A percentile compares a stretch with the other conserved stretches of the same genome.
phyloP scores from a whole-genome alignment of 2,888 invertebrate genomes.

The Drosophila borealis region DNA sequence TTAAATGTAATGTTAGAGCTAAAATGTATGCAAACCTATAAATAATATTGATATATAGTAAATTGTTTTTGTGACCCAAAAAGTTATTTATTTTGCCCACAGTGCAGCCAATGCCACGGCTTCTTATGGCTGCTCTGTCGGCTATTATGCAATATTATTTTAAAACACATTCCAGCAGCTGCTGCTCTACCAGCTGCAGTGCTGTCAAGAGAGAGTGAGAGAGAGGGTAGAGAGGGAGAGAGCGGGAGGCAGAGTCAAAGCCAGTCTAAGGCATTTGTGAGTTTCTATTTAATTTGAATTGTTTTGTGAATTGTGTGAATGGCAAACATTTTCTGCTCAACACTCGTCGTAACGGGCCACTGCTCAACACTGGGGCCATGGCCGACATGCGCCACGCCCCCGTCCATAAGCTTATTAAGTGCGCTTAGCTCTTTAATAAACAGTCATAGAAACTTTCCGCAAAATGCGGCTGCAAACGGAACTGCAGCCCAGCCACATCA shows the following conservation, averaged over 20 bases:
- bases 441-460: constrained; percentile 72
- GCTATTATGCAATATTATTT: constrained; percentile 77
- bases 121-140: constrained; percentile 24
- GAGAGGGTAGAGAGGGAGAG: not conserved
- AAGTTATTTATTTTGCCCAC: not conserved
- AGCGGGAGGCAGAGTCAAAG: constrained; percentile 12
- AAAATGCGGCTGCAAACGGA: constrained; percentile 48
- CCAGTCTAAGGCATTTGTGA: constrained; percentile 48
- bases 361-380: constrained; percentile 27
- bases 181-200: constrained; percentile 2
- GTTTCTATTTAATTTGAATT: constrained; percentile 79
- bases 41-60: too few species aligned
- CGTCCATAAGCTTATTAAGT: constrained; percentile 78
- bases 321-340: constrained; percentile 55
- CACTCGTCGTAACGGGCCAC: constrained; percentile 9
- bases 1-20: not conserved
- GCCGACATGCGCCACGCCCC: constrained; percentile 43
- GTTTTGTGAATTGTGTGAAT: constrained; percentile 67
- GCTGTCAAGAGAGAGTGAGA: not conserved
- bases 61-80: not conserved
- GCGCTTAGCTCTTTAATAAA: constrained; percentile 77
- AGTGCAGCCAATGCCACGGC: constrained; percentile 3
- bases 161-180: constrained; percentile 64
- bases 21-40: too few species aligned
- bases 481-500: constrained; percentile 54